These are phyloP conservation scores for Oreortyx pictus DNA, from an alignment of 2,797 vertebrate genomes.

Conservation along the genomic window DNA sequence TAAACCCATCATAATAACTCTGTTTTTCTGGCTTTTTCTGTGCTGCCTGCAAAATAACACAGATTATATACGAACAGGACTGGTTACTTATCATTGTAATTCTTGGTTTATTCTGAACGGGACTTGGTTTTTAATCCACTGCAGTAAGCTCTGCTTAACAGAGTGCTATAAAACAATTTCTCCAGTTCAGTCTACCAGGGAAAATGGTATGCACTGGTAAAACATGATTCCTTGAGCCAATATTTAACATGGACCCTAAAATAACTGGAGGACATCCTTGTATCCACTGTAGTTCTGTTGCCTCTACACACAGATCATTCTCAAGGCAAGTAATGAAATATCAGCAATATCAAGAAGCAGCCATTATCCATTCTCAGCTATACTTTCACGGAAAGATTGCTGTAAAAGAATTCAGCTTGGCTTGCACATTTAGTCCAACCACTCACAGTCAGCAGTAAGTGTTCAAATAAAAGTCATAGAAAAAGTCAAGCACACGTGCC, in stretches of 20 bases:
- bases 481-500: not conserved
- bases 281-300: not conserved
- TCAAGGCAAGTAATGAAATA: not conserved
- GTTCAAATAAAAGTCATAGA: not conserved
- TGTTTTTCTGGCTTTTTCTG: not conserved
- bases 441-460: not conserved
- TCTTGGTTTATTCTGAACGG: not conserved
- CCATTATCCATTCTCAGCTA: not conserved
- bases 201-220: not conserved
- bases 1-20: not conserved
- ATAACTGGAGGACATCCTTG: not conserved
- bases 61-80: rapidly evolving
- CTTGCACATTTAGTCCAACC: not conserved
- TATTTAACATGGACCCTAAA: not conserved
- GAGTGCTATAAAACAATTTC: not conserved
- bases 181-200: not conserved
- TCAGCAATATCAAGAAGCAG: not conserved
- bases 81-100: not conserved
- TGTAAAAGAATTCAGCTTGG: not conserved
- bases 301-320: not conserved
- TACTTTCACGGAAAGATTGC: not conserved
- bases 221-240: not conserved
- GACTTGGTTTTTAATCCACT: rapidly evolving
- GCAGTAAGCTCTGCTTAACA: not conserved
- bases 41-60: not conserved